These are phyloP conservation scores for Empis livida DNA, from an alignment of 2,888 invertebrate genomes.

Conservation along the genomic window DNA sequence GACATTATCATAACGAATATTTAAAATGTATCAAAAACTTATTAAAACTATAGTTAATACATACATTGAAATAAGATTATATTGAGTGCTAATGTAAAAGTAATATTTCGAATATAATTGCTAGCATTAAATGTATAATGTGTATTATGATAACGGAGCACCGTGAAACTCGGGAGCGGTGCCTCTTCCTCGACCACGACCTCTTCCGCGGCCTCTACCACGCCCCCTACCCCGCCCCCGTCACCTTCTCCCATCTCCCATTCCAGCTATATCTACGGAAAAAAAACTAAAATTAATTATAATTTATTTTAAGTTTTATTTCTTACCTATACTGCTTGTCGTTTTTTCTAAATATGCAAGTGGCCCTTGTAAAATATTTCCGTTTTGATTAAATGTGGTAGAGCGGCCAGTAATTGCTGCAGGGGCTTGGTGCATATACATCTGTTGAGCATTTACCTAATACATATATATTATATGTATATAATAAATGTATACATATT, in stretches of 20 bases:
- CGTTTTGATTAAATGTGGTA: constrained; percentile 38
- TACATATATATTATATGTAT: too few species aligned
- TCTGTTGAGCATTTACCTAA: constrained; percentile 13
- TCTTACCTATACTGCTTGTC: constrained; percentile 70
- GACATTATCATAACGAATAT: too few species aligned
- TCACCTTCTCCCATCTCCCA: constrained; percentile 76
- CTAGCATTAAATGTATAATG: too few species aligned
- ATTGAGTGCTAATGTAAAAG: too few species aligned
- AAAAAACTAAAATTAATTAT: background rate
- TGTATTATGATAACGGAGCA: constrained; percentile 9
- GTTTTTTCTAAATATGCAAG: constrained; percentile 81
- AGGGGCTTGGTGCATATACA: constrained; percentile 12
- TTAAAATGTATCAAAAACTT: too few species aligned
- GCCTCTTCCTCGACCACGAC: constrained; percentile 44
- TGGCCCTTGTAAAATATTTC: constrained; percentile 61
- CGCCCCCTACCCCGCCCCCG: constrained; percentile 80
- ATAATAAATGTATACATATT: too few species aligned
- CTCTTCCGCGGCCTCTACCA: constrained; percentile 66
- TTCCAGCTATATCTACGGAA: constrained; percentile 45
- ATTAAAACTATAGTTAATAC: too few species aligned
- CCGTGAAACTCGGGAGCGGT: constrained; percentile 16
- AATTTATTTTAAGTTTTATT: background rate
- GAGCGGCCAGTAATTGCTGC: constrained; percentile 5
- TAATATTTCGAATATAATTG: too few species aligned
- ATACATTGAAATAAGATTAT: too few species aligned